Base-by-base conservation (phyloP, 2,888 invertebrate genomes). In the Drosophila demipolita region DNA sequence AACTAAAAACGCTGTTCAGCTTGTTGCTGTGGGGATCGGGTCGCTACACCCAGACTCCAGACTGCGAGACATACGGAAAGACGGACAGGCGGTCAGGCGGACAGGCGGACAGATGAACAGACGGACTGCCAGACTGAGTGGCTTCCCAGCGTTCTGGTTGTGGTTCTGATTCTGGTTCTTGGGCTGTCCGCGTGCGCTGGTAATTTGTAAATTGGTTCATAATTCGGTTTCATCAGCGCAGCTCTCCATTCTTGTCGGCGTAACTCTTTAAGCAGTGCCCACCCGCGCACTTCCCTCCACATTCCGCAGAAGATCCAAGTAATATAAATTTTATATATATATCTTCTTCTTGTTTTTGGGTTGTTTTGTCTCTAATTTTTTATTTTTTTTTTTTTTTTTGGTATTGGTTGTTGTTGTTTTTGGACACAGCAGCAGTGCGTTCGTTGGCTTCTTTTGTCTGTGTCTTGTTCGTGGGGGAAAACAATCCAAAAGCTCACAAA, bases 131-230 rank as follows among this genome's bases (percentile, higher is more conserved):
- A 49, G 60, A 58, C 53, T 45, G 42, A 45, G 35, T 42, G 40
- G 48, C 54, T 61, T 73, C 42, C 52, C 58, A 69, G 33, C 9
- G n/a, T 15, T 59, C 29, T 62, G 20, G 38, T 12, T 50, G 15
- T n/a, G 26, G 54, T 70, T 70, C 29, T 38, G n/a, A 12, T 29
- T 32, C 38, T 53, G 9, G 52, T 66, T 64, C 61, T 75, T 78
- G 52, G 63, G 66, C 29, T 60, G 45, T 64, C 61, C 69, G 67
- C 67, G 63, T 71, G 73, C 78, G 66, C 68, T 88, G 85, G 87
- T 87, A 87, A 87, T 87, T 87, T 87, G 90, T 87, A 88, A 88
- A 88, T 88, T 89, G 90, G 87, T 88, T 89, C 90, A 90, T 89
- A 90, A 88, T 90, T 88, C 74, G 89, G 78, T 75, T 83, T 86